phyloP scores from a whole-genome alignment of 2,888 invertebrate species.

The Torymus texanus region DNA sequence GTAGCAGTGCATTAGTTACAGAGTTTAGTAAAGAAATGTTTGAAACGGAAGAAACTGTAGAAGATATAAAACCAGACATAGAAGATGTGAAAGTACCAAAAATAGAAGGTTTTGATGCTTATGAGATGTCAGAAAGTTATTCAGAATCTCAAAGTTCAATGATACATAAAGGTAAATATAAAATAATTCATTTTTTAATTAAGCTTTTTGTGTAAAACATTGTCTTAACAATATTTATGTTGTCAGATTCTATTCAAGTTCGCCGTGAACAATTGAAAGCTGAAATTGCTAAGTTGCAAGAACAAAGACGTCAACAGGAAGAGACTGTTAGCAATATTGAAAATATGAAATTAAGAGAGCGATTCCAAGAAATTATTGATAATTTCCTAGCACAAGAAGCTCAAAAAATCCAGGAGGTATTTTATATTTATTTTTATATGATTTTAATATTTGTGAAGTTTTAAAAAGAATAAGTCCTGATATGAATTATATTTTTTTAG shows the following conservation, averaged over 20 bases:
- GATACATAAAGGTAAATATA: slow-evolving; percentile 53
- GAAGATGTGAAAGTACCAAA: slow-evolving; percentile 59
- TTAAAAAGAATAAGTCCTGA: background rate
- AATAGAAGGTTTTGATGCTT: slow-evolving; percentile 51
- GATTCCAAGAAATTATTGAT: slow-evolving; percentile 89
- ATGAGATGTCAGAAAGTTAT: slow-evolving; percentile 47
- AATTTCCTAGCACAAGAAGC: slow-evolving; percentile 85
- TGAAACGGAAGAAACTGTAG: slow-evolving; percentile 64
- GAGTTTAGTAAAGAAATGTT: slow-evolving; percentile 82
- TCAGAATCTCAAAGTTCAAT: slow-evolving; percentile 52
- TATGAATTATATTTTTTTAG: slow-evolving; percentile 33
- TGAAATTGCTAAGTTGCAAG: slow-evolving; percentile 85
- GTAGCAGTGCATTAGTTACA: slow-evolving; percentile 76
- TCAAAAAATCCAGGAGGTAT: slow-evolving; percentile 85
- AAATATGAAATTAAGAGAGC: slow-evolving; percentile 87
- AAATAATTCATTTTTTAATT: background rate
- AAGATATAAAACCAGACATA: slow-evolving; percentile 64
- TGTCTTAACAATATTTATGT: background rate
- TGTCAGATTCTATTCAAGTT: slow-evolving; percentile 76
- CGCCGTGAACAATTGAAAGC: slow-evolving; percentile 84
- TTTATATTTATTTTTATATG: background rate
- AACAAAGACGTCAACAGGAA: slow-evolving; percentile 86
- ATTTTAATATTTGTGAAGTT: background rate
- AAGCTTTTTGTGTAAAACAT: too few relatives aligned
- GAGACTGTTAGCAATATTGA: slow-evolving; percentile 90